Percentiles rank a stretch among this genome's conserved stretches.
These are phyloP conservation scores for Amblyraja radiata DNA, from an alignment of 2,797 vertebrate species.

Conservation along the genomic window DNA sequence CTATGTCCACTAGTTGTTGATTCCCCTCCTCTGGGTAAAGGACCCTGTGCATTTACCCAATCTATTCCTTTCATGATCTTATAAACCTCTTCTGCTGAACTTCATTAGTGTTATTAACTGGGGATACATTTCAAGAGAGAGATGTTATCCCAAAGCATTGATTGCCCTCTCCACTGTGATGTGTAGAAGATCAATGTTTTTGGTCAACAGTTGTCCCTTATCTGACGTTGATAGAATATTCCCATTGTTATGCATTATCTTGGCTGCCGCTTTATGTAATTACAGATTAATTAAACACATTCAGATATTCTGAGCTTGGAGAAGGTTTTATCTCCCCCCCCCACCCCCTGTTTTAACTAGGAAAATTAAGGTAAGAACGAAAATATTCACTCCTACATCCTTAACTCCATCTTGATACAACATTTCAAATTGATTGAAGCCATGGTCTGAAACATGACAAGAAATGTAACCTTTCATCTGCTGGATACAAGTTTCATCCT, in stretches of 20 bases:
- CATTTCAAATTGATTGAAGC: background rate
- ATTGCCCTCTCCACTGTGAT: no score
- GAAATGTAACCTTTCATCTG: background rate
- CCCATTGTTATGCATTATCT: background rate
- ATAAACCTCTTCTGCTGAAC: no score
- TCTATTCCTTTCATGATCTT: no score
- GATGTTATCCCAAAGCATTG: no score
- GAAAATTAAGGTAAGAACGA: background rate
- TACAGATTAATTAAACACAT: background rate
- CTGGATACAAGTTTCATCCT: background rate
- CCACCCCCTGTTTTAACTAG: background rate
- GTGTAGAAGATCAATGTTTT: no score
- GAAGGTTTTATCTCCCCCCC: background rate
- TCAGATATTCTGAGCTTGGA: background rate
- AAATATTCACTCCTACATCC: background rate
- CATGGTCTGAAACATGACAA: background rate
- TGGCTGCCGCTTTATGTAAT: background rate
- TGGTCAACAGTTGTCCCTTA: background rate
- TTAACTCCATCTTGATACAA: background rate
- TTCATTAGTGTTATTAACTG: no score
- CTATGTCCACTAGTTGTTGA: no score
- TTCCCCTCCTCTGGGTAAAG: no score
- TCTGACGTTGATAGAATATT: background rate
- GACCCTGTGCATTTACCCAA: no score
- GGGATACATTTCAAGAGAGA: no score